Conservation (phyloP, 2,113 vertebrate genomes). For the Trogon surrucura region DNA sequence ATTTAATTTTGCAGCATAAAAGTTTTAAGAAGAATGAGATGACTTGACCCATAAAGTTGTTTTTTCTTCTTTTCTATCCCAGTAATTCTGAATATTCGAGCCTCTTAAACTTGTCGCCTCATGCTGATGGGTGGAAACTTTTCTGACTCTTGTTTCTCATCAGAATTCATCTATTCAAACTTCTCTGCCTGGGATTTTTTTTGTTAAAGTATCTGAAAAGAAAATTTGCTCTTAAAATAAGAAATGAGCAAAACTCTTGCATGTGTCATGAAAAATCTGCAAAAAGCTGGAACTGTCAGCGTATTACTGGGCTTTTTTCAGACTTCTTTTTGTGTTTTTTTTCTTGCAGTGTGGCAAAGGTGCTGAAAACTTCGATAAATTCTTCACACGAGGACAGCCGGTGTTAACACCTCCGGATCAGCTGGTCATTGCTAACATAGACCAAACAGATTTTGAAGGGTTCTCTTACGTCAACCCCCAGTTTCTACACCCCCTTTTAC, state of each 20-base stretch:
- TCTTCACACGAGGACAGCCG: slow-evolving; percentile 95
- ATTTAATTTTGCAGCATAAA: not conserved
- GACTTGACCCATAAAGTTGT: not conserved
- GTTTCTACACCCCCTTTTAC: slow-evolving; percentile 86
- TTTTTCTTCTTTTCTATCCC: not conserved
- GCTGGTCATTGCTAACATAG: slow-evolving; percentile 97
- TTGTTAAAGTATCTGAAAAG: not conserved
- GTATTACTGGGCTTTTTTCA: not conserved
- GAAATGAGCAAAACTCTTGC: not conserved
- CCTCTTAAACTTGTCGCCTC: not conserved
- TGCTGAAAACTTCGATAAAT: slow-evolving; percentile 98
- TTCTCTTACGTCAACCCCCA: slow-evolving; percentile 96
- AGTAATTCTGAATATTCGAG: not conserved
- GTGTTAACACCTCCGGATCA: slow-evolving; percentile 96
- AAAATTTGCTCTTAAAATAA: not conserved
- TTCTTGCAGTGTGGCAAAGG: slow-evolving; percentile 91
- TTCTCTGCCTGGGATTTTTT: not conserved
- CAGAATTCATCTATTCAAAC: not conserved
- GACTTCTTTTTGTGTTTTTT: not conserved
- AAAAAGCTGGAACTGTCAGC: not conserved
- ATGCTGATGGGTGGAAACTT: not conserved
- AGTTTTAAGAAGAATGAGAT: not conserved
- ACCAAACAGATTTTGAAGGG: slow-evolving; percentile 96
- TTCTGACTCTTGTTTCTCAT: not conserved
- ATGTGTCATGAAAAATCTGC: not conserved